These are phyloP conservation scores for Synergus gifuensis DNA, from an alignment of 2,888 invertebrate genomes.

Conservation along the genomic window DNA sequence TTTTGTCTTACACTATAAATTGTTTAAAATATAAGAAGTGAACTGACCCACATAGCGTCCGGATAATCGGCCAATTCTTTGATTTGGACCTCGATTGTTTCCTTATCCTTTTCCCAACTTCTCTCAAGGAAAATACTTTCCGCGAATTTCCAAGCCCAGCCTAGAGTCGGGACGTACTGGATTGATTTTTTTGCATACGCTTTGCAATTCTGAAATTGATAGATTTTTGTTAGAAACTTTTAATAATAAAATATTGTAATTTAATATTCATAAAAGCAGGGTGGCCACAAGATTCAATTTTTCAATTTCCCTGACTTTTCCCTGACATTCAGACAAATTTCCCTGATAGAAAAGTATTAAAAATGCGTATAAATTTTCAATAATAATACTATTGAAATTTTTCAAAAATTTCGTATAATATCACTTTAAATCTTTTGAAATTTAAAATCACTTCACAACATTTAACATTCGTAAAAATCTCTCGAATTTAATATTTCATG, in stretches of 20 bases:
- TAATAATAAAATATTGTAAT: not conserved
- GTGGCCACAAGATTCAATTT: too few relatives aligned
- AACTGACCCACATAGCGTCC: constrained; percentile 91
- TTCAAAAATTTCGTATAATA: too few relatives aligned
- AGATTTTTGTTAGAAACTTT: not conserved
- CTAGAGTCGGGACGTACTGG: constrained; percentile 93
- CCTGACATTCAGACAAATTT: too few relatives aligned
- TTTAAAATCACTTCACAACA: too few relatives aligned
- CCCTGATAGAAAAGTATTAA: too few relatives aligned
- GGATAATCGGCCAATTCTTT: constrained; percentile 92
- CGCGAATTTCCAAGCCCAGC: constrained; percentile 98
- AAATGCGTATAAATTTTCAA: too few relatives aligned
- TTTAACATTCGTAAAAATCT: too few relatives aligned
- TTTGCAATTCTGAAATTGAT: constrained; percentile 88
- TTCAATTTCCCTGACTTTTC: too few relatives aligned
- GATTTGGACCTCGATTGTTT: constrained; percentile 89
- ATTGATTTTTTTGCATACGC: constrained; percentile 96
- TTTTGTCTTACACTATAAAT: not conserved
- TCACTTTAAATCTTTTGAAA: too few relatives aligned
- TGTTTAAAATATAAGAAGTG: not conserved
- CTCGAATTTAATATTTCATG: too few relatives aligned
- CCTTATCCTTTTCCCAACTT: constrained; percentile 93
- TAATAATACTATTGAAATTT: too few relatives aligned
- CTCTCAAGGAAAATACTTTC: constrained; percentile 96
- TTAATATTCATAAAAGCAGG: not conserved